A percentile compares a stretch with the other conserved stretches of the same genome.
phyloP scores from a whole-genome alignment of 2,888 invertebrate species.

The Phlogophora meticulosa region DNA sequence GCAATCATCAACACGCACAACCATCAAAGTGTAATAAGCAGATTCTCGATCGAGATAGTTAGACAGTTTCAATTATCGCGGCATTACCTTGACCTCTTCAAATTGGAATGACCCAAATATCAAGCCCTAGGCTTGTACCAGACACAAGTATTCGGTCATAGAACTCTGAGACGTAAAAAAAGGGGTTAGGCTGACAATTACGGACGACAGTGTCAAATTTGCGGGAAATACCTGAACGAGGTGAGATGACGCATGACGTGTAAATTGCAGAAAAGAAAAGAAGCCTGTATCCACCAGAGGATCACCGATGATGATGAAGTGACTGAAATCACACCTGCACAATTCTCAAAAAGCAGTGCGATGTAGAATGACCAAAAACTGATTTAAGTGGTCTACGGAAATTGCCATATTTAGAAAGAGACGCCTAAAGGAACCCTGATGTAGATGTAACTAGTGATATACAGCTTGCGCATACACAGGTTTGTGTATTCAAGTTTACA shows the following conservation, averaged over 20 bases:
- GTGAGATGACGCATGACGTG: not conserved
- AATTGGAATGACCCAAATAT: constrained; percentile 8
- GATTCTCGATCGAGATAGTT: constrained; percentile 34
- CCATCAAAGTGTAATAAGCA: constrained; percentile 21
- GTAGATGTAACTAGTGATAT: not conserved
- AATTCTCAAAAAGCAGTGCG: not conserved
- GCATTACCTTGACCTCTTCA: constrained; percentile 32
- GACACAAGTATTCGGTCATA: not conserved
- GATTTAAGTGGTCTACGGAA: not conserved
- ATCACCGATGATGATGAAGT: not conserved
- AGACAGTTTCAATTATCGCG: constrained; percentile 20
- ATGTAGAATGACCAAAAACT: not conserved
- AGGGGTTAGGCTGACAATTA: not conserved
- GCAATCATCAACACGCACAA: constrained; percentile 43
- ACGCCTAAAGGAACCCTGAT: constrained; percentile 1
- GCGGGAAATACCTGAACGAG: not conserved
- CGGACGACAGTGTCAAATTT: not conserved
- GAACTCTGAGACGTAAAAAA: too few relatives aligned
- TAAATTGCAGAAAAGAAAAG: not conserved
- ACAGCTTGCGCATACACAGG: not conserved
- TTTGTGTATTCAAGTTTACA: not conserved
- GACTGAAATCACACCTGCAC: too few relatives aligned
- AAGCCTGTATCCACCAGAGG: not conserved
- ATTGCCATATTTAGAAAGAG: not conserved
- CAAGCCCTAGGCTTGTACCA: not conserved